Conservation (phyloP, 2,113 vertebrate genomes). For the Melanostigma gelatinosum region DNA sequence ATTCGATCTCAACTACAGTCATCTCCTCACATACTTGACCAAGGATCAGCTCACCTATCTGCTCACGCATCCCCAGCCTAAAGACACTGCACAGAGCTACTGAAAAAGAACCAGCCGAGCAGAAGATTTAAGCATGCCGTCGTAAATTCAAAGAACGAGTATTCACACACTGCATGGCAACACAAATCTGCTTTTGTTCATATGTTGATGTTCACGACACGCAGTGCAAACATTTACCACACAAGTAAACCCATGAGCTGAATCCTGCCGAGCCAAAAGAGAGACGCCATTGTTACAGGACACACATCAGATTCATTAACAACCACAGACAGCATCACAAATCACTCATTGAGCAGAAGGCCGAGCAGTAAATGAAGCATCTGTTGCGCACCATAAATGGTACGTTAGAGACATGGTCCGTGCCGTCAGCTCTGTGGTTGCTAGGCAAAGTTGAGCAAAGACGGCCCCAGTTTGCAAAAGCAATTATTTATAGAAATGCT, state of each 20-base stretch:
- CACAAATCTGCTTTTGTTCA: constrained; percentile 43
- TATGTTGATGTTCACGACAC: constrained; percentile 52
- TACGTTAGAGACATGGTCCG: background rate
- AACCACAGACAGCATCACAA: constrained; percentile 16
- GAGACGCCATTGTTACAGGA: constrained; percentile 66
- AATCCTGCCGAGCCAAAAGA: constrained; percentile 89
- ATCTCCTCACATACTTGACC: background rate
- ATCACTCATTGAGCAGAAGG: constrained; percentile 15
- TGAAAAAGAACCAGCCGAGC: constrained; percentile 1
- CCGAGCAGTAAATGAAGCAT: constrained; percentile 2
- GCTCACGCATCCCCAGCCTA: constrained; percentile 40
- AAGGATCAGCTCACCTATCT: constrained; percentile 10
- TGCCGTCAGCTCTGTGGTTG: constrained; percentile 17
- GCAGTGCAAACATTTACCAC: constrained; percentile 91
- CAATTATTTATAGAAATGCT: background rate
- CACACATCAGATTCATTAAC: constrained; percentile 64
- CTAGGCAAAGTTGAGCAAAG: background rate
- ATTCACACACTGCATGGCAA: constrained; percentile 16
- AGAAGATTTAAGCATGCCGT: background rate
- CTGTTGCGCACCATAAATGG: background rate
- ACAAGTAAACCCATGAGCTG: constrained; percentile 97
- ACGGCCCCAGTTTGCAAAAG: background rate
- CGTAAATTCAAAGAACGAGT: constrained; percentile 8
- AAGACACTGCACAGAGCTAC: constrained; percentile 26
- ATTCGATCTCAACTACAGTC: background rate